phyloP scores from a whole-genome alignment of 2,888 invertebrate species.

The Cecidostiba fungosa region DNA sequence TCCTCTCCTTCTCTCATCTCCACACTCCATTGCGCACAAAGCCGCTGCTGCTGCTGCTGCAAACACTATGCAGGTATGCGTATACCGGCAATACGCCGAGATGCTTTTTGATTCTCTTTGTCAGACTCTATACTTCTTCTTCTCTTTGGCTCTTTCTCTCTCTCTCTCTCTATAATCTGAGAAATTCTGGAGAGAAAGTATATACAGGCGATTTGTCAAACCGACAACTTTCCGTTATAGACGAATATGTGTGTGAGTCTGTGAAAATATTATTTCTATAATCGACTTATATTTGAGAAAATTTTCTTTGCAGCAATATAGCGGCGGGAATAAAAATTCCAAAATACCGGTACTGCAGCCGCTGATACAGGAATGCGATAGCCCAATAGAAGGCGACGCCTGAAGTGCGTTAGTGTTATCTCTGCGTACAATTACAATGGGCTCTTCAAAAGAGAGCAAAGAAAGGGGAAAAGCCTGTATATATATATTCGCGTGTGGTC shows the following conservation, averaged over 20 bases:
- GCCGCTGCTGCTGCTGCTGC: background rate
- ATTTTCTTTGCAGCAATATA: background rate
- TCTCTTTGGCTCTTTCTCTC: too few relatives aligned
- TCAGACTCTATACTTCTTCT: too few relatives aligned
- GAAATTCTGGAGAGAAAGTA: too few relatives aligned
- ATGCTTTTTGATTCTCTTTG: too few relatives aligned
- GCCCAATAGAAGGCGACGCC: conserved; percentile 10
- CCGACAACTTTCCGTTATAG: too few relatives aligned
- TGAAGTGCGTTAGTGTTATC: conserved; percentile 34
- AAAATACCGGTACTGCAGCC: background rate
- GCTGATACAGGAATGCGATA: conserved; percentile 52
- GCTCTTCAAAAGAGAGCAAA: conserved; percentile 6
- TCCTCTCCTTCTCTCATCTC: conserved; percentile 9
- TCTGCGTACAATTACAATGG: conserved; percentile 30
- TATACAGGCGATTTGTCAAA: too few relatives aligned
- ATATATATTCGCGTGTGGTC: conserved; percentile 45
- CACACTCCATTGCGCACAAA: background rate
- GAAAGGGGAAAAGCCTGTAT: conserved; percentile 4
- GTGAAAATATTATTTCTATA: too few relatives aligned
- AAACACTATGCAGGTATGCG: background rate
- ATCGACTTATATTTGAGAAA: background rate
- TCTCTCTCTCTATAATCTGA: too few relatives aligned
- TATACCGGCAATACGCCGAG: too few relatives aligned
- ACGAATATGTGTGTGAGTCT: too few relatives aligned
- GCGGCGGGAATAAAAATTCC: background rate